These are phyloP conservation scores for Camponotus vicinus DNA, from an alignment of 1,140 invertebrate species.

Conservation along the genomic window DNA sequence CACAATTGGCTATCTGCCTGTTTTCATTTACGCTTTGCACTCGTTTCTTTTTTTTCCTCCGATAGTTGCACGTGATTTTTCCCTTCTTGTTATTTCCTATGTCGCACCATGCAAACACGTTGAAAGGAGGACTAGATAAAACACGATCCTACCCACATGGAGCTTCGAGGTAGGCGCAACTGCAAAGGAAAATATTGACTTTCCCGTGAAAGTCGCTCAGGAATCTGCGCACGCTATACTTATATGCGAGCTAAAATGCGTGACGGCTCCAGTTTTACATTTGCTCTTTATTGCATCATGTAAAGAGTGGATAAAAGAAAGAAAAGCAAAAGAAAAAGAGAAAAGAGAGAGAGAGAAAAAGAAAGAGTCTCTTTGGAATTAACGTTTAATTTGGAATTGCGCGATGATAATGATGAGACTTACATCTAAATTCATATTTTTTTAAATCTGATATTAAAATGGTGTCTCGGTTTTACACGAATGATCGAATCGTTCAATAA, in stretches of 20 bases:
- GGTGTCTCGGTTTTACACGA: slow-evolving; percentile 7
- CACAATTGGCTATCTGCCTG: slow-evolving; percentile 4
- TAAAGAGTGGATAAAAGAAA: not conserved
- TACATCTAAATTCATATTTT: slow-evolving; percentile 6
- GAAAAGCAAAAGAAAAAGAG: not conserved
- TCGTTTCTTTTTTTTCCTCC: slow-evolving; percentile 29
- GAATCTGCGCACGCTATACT: slow-evolving; percentile 69
- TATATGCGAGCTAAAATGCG: slow-evolving; percentile 54
- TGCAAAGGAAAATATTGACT: slow-evolving; percentile 72
- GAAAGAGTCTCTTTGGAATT: not conserved
- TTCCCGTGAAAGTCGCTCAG: slow-evolving; percentile 70
- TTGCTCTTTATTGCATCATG: slow-evolving; percentile 26
- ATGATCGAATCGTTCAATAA: slow-evolving; percentile 23
- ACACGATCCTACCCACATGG: slow-evolving; percentile 66
- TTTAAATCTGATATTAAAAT: slow-evolving; percentile 22
- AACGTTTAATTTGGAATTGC: not conserved
- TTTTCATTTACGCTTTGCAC: slow-evolving; percentile 40
- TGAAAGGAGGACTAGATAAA: slow-evolving; percentile 69
- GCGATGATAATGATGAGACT: not conserved
- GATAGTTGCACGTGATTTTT: slow-evolving; percentile 58
- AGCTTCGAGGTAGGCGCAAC: slow-evolving; percentile 68
- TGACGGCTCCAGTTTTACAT: slow-evolving; percentile 50
- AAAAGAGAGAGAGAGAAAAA: not conserved
- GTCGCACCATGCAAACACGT: slow-evolving; percentile 61
- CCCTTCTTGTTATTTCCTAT: slow-evolving; percentile 69